Conservation (phyloP, 2,888 invertebrate species). For the Frankliniella intonsa region DNA sequence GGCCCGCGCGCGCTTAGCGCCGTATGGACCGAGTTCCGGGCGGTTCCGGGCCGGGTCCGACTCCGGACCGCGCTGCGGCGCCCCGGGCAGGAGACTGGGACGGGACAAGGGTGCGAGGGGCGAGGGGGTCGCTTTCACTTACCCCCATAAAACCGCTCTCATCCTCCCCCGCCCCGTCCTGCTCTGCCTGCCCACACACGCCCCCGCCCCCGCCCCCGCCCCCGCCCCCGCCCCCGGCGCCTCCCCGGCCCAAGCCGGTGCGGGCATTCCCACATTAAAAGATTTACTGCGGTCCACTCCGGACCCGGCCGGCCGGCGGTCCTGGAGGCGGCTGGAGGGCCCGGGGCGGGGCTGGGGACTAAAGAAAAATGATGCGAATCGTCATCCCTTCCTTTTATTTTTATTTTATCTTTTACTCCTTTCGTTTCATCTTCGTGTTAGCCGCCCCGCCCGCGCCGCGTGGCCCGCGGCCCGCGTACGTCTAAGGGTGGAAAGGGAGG, state of each 20-base stretch:
- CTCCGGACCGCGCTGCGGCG: too few relatives aligned
- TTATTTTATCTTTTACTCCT: background rate
- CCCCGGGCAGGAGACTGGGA: too few relatives aligned
- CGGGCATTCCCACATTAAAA: slow-evolving; percentile 24
- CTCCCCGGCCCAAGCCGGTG: background rate
- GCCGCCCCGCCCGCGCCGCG: too few relatives aligned
- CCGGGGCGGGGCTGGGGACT: too few relatives aligned
- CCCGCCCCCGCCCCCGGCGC: background rate
- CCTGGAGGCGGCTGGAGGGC: background rate
- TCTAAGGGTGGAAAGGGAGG: too few relatives aligned
- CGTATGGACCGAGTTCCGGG: too few relatives aligned
- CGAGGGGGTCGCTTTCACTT: too few relatives aligned
- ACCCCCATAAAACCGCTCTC: background rate
- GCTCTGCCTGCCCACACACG: too few relatives aligned
- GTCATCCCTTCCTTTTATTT: background rate
- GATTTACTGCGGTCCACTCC: background rate
- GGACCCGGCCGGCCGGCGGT: background rate
- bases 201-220: background rate
- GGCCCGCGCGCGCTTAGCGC: too few relatives aligned
- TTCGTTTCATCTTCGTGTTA: background rate
- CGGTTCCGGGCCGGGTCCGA: too few relatives aligned
- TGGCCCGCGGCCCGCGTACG: too few relatives aligned
- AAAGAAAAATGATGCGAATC: slow-evolving; percentile 2
- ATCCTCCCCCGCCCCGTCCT: background rate
- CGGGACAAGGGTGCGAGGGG: too few relatives aligned